phyloP scores from a whole-genome alignment of 2,888 invertebrate species.

The Dorcus hopei region DNA sequence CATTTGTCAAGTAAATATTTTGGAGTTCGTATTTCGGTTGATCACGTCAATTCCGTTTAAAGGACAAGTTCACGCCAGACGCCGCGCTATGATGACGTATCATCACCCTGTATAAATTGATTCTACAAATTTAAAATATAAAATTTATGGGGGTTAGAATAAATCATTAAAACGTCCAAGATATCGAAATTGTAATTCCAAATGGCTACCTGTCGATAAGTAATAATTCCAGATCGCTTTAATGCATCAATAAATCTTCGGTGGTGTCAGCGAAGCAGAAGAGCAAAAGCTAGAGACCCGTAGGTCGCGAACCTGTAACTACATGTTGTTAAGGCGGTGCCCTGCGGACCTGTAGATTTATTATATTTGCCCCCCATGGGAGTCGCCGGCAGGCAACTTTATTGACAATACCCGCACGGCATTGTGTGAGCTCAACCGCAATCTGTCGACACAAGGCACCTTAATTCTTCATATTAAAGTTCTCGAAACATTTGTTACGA shows the following conservation, averaged over 20 bases:
- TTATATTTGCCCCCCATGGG: constrained; percentile 24
- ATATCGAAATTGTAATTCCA: too few relatives aligned
- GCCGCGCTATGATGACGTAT: too few relatives aligned
- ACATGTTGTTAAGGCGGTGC: constrained; percentile 23
- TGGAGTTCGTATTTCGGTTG: too few relatives aligned
- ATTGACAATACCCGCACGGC: constrained; percentile 11
- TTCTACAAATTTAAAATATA: too few relatives aligned
- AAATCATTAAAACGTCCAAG: too few relatives aligned
- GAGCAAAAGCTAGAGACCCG: constrained; percentile 1
- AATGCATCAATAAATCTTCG: neutral
- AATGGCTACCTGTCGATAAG: too few relatives aligned
- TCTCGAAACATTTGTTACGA: constrained; percentile 6
- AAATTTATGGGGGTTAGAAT: too few relatives aligned
- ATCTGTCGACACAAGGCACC: constrained; percentile 15
- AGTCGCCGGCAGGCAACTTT: constrained; percentile 8
- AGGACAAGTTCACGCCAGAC: too few relatives aligned
- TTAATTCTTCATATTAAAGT: constrained; percentile 13
- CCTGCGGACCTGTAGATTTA: constrained; percentile 26
- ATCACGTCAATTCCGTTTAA: too few relatives aligned
- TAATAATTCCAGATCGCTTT: too few relatives aligned
- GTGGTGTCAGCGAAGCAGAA: neutral
- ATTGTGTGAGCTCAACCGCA: constrained; percentile 11
- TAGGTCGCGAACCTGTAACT: constrained; percentile 20
- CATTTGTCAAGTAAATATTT: too few relatives aligned
- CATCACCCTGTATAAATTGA: too few relatives aligned